A percentile compares a stretch with the other conserved stretches of the same genome.
Conservation (phyloP, 2,888 invertebrate species). For the Pteria penguin region DNA sequence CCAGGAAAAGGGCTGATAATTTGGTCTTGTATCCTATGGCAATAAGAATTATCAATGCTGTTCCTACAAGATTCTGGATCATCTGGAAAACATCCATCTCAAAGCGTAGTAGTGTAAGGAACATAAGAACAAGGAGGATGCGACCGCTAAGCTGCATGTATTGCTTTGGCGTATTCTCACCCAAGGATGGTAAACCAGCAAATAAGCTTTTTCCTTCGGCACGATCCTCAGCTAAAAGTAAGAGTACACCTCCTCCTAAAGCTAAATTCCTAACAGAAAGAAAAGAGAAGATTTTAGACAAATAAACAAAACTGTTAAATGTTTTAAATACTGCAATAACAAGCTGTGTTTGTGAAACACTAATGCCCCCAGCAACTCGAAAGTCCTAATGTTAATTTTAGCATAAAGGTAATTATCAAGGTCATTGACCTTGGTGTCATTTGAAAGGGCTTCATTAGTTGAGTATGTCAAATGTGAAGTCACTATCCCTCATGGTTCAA, state of each 20-base stretch:
- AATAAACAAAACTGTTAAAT: no score
- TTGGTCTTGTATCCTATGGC: constrained; percentile 99
- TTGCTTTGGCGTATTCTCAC: constrained; percentile 93
- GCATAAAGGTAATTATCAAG: no score
- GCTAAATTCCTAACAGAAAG: constrained; percentile 91
- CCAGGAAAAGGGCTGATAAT: constrained; percentile 95
- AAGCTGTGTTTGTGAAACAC: no score
- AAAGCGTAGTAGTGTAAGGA: constrained; percentile 95
- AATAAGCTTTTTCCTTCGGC: constrained; percentile 96
- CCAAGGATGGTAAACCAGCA: constrained; percentile 88
- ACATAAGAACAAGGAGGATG: constrained; percentile 98
- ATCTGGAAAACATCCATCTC: constrained; percentile 93
- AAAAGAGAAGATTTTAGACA: no score
- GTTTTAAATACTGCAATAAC: no score
- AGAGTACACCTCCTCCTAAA: constrained; percentile 95
- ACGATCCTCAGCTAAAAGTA: constrained; percentile 97
- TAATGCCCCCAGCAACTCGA: no score
- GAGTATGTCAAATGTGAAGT: no score
- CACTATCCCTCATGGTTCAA: no score
- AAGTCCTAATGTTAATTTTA: no score
- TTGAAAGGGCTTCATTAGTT: no score
- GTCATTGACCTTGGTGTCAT: no score
- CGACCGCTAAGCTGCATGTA: constrained; percentile 97
- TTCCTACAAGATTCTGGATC: constrained; percentile 94
- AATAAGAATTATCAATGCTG: constrained; percentile 95